These are phyloP conservation scores for Tragulus kanchil DNA, from an alignment of 2,113 vertebrate species.

Conservation along the genomic window DNA sequence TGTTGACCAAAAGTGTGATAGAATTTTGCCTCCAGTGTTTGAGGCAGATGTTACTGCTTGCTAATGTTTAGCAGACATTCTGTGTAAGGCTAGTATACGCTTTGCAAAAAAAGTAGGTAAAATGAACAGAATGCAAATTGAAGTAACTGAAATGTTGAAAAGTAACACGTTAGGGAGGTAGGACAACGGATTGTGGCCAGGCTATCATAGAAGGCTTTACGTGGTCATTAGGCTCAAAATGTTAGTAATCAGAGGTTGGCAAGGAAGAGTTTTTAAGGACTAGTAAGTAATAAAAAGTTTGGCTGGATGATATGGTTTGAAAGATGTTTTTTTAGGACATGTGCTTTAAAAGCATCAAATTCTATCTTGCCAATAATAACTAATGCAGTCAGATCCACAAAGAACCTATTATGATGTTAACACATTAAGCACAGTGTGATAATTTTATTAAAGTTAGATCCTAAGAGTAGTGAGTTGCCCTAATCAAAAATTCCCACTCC, in stretches of 20 bases:
- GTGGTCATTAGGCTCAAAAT: neutral
- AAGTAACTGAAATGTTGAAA: slow-evolving; percentile 46
- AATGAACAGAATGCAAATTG: neutral
- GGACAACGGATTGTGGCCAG: neutral
- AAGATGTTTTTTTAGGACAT: slow-evolving; percentile 13
- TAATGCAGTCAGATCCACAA: neutral
- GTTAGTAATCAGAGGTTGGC: neutral
- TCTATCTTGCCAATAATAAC: neutral
- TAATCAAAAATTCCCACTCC: neutral
- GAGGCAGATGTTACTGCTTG: slow-evolving; percentile 20
- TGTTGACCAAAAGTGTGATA: neutral
- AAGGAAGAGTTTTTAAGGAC: slow-evolving; percentile 30
- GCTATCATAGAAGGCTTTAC: neutral
- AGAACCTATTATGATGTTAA: neutral
- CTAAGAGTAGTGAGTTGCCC: neutral
- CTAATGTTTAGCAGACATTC: slow-evolving; percentile 1
- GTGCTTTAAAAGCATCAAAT: slow-evolving; percentile 14
- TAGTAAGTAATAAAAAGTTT: slow-evolving; percentile 21
- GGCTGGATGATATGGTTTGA: neutral
- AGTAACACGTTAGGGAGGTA: slow-evolving; percentile 18
- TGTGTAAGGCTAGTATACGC: neutral
- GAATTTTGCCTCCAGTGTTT: neutral
- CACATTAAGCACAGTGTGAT: neutral
- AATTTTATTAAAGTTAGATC: neutral
- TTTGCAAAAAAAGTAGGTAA: slow-evolving; percentile 28